Evolutionary conservation across 2,113 vertebrate genomes (phyloP), one percentile per base, ranked within the genome.

Genomic region (Puntigrus tetrazona): DNA sequence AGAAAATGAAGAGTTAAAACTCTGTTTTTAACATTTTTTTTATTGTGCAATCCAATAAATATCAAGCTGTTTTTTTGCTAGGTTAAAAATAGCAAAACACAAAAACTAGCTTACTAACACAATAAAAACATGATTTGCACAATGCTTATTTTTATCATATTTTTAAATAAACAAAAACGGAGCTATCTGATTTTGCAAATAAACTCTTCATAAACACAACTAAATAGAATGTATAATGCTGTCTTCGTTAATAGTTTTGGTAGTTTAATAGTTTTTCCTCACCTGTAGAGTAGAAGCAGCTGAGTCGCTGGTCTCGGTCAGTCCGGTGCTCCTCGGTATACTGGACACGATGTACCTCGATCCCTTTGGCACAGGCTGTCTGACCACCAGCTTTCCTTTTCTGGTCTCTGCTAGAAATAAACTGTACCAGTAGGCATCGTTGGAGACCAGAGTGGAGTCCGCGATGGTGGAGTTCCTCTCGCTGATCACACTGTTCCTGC

Each of bases 391-490:
- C 52, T 90, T 90, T 43, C 90, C 90, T 83, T 90, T 90, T 45
- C 90, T 84, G 2, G 90, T 88, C 77, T 89, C 90, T 3, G 90
- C 88, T 43, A 90, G 81, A 82, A 90, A 89, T 79, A 90, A 57
- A 79, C 88, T 90, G 84, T 89, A 89, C 89, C 89, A 91, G 85
- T 91, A 91, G 31, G 90, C 90, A 84, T 91, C 90, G 18, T 87
- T 91, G 69, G 90, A 91, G 20, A 89, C 86, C 63, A 91, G 31
- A 25, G 87, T 88, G 69, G 88, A 89, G 25, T 91, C 90, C 7
- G 90, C 88, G 31, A 89, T 82, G 81, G 87, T 88, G 1, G 90
- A 91, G 78, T 89, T 89, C 61, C 88, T 91, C 77, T 89, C 86
- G 41, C 90, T 91, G 81, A 86, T 81, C 65, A 88, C 84, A 69